These are phyloP conservation scores for Drosophila mulleri DNA, from an alignment of 2,888 invertebrate species.

Conservation along the genomic window DNA sequence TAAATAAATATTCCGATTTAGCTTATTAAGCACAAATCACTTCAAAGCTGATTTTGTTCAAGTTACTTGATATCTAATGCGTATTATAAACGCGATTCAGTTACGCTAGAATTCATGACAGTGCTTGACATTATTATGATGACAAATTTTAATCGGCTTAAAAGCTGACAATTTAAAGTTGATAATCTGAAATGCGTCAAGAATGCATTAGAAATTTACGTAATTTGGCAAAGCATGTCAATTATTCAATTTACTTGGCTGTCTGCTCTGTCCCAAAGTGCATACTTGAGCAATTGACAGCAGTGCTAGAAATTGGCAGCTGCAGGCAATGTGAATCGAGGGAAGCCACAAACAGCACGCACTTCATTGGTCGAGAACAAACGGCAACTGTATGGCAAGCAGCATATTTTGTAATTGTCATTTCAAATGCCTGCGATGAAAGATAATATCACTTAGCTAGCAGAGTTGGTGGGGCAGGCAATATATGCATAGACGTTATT, in stretches of 20 bases:
- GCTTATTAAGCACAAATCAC: background rate
- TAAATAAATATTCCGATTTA: background rate
- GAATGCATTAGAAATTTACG: background rate
- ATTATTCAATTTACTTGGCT: constrained; percentile 9
- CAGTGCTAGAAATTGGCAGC: constrained; percentile 6
- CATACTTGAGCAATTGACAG: constrained; percentile 3
- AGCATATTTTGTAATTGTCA: constrained; percentile 15
- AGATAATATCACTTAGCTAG: constrained; percentile 25
- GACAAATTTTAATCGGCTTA: constrained; percentile 3
- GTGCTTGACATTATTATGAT: background rate
- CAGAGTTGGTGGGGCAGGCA: background rate
- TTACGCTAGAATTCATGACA: no score
- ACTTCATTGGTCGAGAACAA: constrained; percentile 6
- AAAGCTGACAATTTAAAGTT: background rate
- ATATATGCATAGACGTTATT: constrained; percentile 29
- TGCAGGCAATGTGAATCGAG: constrained; percentile 7
- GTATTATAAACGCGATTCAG: background rate
- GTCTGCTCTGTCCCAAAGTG: background rate
- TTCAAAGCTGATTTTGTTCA: background rate
- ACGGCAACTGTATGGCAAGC: constrained; percentile 47
- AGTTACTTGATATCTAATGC: background rate
- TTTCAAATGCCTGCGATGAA: constrained; percentile 25
- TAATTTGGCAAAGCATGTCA: constrained; percentile 3
- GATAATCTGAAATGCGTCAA: background rate
- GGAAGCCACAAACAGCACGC: constrained; percentile 13